Evolutionary conservation across 2,113 vertebrate genomes (phyloP).

Genomic region (Tetrao urogallus): DNA sequence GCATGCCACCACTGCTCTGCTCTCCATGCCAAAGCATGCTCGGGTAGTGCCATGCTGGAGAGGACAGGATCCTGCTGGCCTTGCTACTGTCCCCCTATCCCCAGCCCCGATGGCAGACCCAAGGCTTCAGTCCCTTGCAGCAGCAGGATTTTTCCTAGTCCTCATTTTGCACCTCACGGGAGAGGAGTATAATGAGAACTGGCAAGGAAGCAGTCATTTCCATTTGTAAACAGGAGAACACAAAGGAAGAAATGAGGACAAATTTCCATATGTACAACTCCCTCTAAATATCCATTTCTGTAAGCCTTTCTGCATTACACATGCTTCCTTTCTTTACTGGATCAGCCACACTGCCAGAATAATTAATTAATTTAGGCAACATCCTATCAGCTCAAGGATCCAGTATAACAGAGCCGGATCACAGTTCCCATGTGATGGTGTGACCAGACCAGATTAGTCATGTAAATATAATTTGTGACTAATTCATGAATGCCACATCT

Average conservation of each 20-base stretch:
- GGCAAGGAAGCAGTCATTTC: conserved; percentile 46
- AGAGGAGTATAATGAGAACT: conserved; percentile 29
- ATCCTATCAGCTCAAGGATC: neutral
- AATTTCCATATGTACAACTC: conserved; percentile 65
- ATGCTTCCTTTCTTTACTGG: neutral
- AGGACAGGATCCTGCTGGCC: neutral
- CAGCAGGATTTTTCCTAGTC: neutral
- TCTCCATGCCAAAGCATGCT: neutral
- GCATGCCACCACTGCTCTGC: neutral
- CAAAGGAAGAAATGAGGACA: conserved; percentile 61
- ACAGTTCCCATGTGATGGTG: neutral
- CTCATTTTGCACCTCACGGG: conserved; percentile 13
- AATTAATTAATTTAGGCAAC: neutral
- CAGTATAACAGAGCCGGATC: neutral
- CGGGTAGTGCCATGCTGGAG: neutral
- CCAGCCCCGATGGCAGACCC: accelerated
- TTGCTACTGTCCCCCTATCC: neutral
- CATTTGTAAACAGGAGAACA: conserved; percentile 38
- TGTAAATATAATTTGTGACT: neutral
- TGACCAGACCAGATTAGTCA: neutral
- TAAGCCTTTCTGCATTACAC: neutral
- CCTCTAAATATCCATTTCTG: conserved; percentile 41
- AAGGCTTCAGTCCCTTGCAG: neutral
- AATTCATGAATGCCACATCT: neutral
- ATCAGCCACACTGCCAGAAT: neutral